Percentiles rank a stretch among this genome's conserved stretches.
Evolutionary conservation across 2,888 invertebrate genomes (phyloP).

Genomic region (Lasioglossum pauxillum): DNA sequence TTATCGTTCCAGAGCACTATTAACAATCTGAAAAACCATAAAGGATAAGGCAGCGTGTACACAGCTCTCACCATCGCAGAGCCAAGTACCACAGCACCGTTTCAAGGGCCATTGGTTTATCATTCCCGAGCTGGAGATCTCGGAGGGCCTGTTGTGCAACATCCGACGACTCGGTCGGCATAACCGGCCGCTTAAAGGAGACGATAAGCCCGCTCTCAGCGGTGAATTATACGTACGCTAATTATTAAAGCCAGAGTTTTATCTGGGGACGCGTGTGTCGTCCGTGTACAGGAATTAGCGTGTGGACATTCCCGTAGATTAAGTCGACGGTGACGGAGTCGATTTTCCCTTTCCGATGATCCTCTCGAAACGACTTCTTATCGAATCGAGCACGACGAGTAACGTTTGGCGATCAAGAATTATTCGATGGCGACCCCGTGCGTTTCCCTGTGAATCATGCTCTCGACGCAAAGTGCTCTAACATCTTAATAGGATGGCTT

Average conservation of each 20-base stretch:
- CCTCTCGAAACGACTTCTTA: neutral
- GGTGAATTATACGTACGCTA: constrained; percentile 53
- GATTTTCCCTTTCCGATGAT: neutral
- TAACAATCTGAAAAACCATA: constrained; percentile 5
- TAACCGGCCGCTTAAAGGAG: constrained; percentile 10
- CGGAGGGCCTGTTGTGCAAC: neutral
- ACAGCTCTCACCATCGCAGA: neutral
- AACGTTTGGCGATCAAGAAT: neutral
- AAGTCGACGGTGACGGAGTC: constrained; percentile 13
- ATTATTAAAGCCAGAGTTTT: constrained; percentile 55
- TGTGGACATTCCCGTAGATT: constrained; percentile 15
- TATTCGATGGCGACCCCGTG: neutral
- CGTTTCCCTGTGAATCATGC: neutral
- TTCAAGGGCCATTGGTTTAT: constrained; percentile 27
- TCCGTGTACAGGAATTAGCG: constrained; percentile 32
- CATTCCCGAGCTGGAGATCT: neutral
- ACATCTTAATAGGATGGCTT: constrained; percentile 4
- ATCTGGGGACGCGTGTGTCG: constrained; percentile 45
- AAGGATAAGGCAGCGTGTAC: neutral
- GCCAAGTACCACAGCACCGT: neutral
- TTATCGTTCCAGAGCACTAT: neutral
- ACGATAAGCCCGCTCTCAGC: constrained; percentile 27
- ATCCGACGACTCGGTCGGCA: neutral
- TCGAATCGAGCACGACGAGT: constrained; percentile 3
- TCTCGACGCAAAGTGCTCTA: neutral